Base-by-base conservation (phyloP, 2,113 vertebrate genomes). In the Eretmochelys imbricata region DNA sequence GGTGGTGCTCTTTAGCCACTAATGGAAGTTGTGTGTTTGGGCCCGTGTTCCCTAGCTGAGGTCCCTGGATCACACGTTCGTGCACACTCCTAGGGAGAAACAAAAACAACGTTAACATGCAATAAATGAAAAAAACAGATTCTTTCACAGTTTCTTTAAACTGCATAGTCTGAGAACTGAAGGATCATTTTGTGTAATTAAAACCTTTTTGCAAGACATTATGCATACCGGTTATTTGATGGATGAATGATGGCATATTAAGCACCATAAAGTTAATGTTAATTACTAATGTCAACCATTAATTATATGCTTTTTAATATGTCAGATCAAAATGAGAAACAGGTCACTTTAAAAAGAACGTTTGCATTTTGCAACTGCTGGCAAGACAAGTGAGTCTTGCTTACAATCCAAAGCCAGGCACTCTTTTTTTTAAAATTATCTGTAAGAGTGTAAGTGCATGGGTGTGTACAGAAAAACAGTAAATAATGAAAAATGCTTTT, bases 1-100 rank as follows among this genome's bases (percentile, higher is more conserved):
- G 99, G 98, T 99, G 99, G 98, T 98, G 98, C 99, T 99, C 99
- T 99, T 99, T 99, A 97, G 98, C 98, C 91, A 92, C 97, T 88
- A 95, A 98, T 98, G 95, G 97, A 80, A 97, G 87, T 80, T 98
- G 98, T 19, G 91, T 83, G 0, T 24, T 93, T 80, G 97, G 89
- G 93, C 96, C 97, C 50, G 93, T 6, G 22, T 20, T 98, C 85
- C 97, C 96, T 17, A 38, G 91, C 6, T 92, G 97, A 96, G 97
- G 95, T 91, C 96, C 97, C 97, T 96, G 99, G 97, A 95, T 98
- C 93, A 97, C 95, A 53, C 98, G 98, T 92, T 99, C 98, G 89
- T 99, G 98, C 97, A 99, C 98, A 46, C 98, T 98, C 98, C 98
- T 99, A 94, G 88, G 83, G 91, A 97, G 88, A 96, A 97, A 98